These are phyloP conservation scores for Uropsilus gracilis DNA, from an alignment of 2,113 vertebrate genomes.

Conservation along the genomic window DNA sequence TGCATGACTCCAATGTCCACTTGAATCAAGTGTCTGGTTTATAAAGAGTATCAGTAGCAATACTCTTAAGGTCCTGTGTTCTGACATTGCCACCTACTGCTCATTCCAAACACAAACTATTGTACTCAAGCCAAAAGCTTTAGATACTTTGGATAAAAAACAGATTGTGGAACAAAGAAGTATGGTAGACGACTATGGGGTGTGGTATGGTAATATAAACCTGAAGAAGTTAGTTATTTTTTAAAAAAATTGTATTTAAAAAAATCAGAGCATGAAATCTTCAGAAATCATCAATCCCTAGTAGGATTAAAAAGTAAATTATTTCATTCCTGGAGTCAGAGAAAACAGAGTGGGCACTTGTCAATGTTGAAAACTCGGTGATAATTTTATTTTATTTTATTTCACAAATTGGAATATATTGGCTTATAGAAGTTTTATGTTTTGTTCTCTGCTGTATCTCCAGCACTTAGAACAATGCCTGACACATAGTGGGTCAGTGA, in stretches of 20 bases:
- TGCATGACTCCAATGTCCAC: background rate
- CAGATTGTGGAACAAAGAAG: background rate
- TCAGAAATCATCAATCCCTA: background rate
- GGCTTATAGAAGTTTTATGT: background rate
- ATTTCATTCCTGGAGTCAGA: background rate
- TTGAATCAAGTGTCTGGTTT: background rate
- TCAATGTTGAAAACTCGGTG: background rate
- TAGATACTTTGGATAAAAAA: background rate
- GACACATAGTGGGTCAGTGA: background rate
- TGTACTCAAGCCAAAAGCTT: background rate
- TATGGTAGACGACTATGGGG: too few species aligned
- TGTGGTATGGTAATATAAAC: too few species aligned
- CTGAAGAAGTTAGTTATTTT: too few species aligned
- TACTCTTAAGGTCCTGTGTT: background rate
- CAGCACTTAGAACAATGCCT: background rate
- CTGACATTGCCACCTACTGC: conserved; percentile 69
- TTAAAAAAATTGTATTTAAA: too few species aligned
- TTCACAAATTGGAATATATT: background rate
- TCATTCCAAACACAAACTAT: conserved; percentile 45
- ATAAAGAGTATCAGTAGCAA: background rate
- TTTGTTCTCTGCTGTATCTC: background rate
- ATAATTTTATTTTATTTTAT: background rate
- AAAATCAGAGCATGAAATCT: background rate
- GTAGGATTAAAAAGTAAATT: background rate
- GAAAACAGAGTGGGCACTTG: background rate